Evolutionary conservation across 2,113 vertebrate species (phyloP), one percentile per base, ranked within the genome.

Genomic region (Forbesichthys papilliferus): DNA sequence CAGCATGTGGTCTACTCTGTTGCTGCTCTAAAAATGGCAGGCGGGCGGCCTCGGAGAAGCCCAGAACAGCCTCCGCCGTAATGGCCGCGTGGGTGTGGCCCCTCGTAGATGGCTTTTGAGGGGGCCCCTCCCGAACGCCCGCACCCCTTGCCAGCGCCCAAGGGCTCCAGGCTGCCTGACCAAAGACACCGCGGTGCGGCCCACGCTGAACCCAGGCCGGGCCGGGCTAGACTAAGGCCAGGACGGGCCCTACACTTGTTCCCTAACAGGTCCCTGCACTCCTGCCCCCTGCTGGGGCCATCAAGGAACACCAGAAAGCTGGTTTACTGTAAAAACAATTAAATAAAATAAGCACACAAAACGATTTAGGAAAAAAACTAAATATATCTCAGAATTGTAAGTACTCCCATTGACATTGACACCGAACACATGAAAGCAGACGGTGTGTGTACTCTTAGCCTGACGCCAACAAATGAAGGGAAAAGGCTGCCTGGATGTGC

Each of bases 161-260:
- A 92, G 92, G 93, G 93, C 93, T 94, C 93, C 93, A 94, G 92
- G 90, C 92, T 92, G 92, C 93, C 93, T 93, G 92, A 94, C 92
- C 93, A 93, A 86, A 94, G 89, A 92, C 93, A 93, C 93, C 91
- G 82, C 92, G 89, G 88, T 85, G 86, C 89, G 85, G 87, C 92
- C 92, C 91, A 93, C 92, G 89, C 89, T 90, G 87, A 90, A 87
- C 88, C 86, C 85, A 84, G 82, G 83, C 81, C 80, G 85, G 84
- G 79, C 78, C 70, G 85, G 87, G 75, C 79, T 71, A 68, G 73
- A 71, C 78, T 71, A 47, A 61, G 71, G 77, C 80, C 75, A 67
- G 77, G 75, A 77, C 70, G 56, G 42, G 70, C 56, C 76, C 5
- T 65, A 63, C 74, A 64, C 61, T 69, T 73, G 73, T 68, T 64